Evolutionary conservation across 2,797 vertebrate species (phyloP), one percentile per base, ranked within the genome.

Genomic region (Florisuga fusca): DNA sequence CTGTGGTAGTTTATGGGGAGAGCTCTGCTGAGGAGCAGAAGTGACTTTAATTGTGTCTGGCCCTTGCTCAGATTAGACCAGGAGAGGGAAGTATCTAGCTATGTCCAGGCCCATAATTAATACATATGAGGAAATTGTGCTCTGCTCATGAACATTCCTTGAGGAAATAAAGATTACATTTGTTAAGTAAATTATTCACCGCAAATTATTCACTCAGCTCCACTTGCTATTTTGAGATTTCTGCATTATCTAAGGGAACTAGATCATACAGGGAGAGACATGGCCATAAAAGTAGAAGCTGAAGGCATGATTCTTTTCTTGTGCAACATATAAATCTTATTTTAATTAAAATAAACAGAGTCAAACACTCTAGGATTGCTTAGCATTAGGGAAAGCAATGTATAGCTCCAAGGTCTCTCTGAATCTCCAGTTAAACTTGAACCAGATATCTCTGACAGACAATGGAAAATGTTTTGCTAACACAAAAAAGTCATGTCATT

Each of bases 121-220:
- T 93, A 84, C 34, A 83, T 87, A 77, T 80, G 74, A 95, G 92
- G 88, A 95, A 96, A 92, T 82, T 69, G 45, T 89, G 74, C 86
- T 91, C 92, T 76, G 61, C 63, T 93, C 67, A 36, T 31, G 83
- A 94, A 84, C 83, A 78, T 84, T 94, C 86, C 81, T 95, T 46
- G 57, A 95, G 95, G 90, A 96, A 94, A 94, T 93, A 95, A 91
- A 86, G 71, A 92, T 86, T 94, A 89, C 61, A 93, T 90, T 93
- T 94, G n/a, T 88, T 82, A 82, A 89, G 90, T 94, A 94, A 96
- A 95, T 96, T 96, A 95, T 94, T 96, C 87, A 96, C 76, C 88
- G 73, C 83, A 91, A 94, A 93, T 93, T 91, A 93, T 79, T 95
- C 83, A 91, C 74, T 86, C 59, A 64, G 80, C 23, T 87, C 74